These are phyloP conservation scores for Gopherus evgoodei DNA, from an alignment of 2,113 vertebrate genomes.

Conservation along the genomic window DNA sequence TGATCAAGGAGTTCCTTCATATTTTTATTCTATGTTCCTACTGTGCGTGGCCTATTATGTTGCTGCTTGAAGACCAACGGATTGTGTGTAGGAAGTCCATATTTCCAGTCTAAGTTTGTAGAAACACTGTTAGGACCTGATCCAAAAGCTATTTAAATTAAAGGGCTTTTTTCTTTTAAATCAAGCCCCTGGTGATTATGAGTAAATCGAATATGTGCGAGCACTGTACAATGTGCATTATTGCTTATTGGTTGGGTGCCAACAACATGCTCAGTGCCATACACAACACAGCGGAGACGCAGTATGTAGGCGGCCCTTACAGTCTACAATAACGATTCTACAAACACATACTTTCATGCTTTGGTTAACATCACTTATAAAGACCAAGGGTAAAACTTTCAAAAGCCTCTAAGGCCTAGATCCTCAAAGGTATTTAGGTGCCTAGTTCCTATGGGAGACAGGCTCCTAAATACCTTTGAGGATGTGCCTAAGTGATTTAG, in stretches of 20 bases:
- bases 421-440: background rate
- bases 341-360: background rate
- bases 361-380: background rate
- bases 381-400: background rate
- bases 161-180: background rate
- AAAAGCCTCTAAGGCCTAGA: background rate
- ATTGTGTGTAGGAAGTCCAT: background rate
- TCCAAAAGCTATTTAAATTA: background rate
- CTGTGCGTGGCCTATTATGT: background rate
- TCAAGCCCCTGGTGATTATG: too few relatives aligned
- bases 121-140: background rate
- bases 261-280: background rate
- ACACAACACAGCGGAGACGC: background rate
- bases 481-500: too few relatives aligned
- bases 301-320: background rate
- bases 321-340: background rate
- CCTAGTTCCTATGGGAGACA: background rate
- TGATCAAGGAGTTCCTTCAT: background rate
- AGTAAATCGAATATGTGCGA: background rate
- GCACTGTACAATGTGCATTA: background rate
- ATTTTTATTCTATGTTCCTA: background rate
- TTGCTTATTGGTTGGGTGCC: background rate
- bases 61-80: background rate
- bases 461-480: too few relatives aligned
- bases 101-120: background rate